These are phyloP conservation scores for Zhuqinia jingwanae DNA, from an alignment of 2,888 invertebrate genomes.

Conservation along the genomic window DNA sequence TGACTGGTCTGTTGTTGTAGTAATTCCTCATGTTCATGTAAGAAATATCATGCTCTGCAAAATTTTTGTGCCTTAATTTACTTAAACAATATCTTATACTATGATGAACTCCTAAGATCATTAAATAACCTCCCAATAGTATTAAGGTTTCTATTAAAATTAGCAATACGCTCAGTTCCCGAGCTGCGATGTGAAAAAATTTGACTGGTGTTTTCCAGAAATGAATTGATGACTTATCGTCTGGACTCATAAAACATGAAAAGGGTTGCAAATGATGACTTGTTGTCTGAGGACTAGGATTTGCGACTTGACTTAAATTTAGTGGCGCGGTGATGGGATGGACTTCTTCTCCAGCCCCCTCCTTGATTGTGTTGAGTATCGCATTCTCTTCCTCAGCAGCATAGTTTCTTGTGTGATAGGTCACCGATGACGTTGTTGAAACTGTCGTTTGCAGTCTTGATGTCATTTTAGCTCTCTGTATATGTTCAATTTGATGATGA, in stretches of 20 bases:
- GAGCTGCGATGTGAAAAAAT: slow-evolving; percentile 32
- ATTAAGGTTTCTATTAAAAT: slow-evolving; percentile 64
- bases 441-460: too few relatives aligned
- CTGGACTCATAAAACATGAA: neutral
- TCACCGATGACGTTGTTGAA: too few relatives aligned
- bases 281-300: neutral
- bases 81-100: slow-evolving; percentile 45
- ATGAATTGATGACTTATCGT: neutral
- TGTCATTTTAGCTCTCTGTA: too few relatives aligned
- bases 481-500: too few relatives aligned
- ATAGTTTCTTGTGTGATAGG: too few relatives aligned
- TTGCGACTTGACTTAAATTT: too few relatives aligned
- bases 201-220: slow-evolving; percentile 43
- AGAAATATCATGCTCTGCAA: neutral
- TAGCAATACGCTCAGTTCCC: slow-evolving; percentile 64
- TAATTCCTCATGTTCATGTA: slow-evolving; percentile 24
- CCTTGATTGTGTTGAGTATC: too few relatives aligned
- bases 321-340: too few relatives aligned
- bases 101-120: slow-evolving; percentile 64
- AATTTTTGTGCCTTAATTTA: slow-evolving; percentile 2
- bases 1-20: slow-evolving; percentile 6
- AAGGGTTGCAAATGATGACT: neutral
- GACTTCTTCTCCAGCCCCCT: too few relatives aligned
- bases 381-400: too few relatives aligned
- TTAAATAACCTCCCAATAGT: slow-evolving; percentile 64